phyloP scores from a whole-genome alignment of 2,888 invertebrate genomes.

The Meliscaeva auricollis region DNA sequence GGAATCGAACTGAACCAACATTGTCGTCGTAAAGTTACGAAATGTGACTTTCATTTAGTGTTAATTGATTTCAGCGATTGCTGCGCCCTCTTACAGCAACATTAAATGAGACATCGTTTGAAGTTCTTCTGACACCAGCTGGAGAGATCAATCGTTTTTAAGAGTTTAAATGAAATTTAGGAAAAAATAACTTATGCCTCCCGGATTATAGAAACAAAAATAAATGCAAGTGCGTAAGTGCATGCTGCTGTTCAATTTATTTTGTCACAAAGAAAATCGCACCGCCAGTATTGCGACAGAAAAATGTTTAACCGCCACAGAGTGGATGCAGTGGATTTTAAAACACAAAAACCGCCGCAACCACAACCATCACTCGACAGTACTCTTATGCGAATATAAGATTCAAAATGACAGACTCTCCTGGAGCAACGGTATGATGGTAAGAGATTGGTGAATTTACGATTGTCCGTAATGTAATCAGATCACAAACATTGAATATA shows the following conservation, averaged over 20 bases:
- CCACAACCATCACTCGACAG: no score
- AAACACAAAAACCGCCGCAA: neutral
- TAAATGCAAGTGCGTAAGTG: constrained; percentile 3
- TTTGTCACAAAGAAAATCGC: constrained; percentile 20
- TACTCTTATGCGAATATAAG: no score
- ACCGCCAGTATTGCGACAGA: constrained; percentile 24
- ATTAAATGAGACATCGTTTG: neutral
- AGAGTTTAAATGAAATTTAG: no score
- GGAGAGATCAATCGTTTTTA: no score
- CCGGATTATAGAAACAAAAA: neutral
- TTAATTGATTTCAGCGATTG: constrained; percentile 14
- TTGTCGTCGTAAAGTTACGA: no score
- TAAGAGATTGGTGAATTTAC: constrained; percentile 64
- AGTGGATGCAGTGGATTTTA: neutral
- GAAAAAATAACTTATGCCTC: no score
- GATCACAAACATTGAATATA: constrained; percentile 70
- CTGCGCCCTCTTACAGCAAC: neutral
- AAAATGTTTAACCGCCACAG: neutral
- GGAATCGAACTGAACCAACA: constrained; percentile 3
- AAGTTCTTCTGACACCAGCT: neutral
- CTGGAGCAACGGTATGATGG: constrained; percentile 15
- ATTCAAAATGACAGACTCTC: neutral
- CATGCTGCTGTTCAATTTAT: neutral
- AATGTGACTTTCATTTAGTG: constrained; percentile 37
- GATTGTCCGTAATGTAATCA: constrained; percentile 69